Base-by-base conservation (phyloP, 2,888 invertebrate species). In the Dicyrtomina minuta region DNA sequence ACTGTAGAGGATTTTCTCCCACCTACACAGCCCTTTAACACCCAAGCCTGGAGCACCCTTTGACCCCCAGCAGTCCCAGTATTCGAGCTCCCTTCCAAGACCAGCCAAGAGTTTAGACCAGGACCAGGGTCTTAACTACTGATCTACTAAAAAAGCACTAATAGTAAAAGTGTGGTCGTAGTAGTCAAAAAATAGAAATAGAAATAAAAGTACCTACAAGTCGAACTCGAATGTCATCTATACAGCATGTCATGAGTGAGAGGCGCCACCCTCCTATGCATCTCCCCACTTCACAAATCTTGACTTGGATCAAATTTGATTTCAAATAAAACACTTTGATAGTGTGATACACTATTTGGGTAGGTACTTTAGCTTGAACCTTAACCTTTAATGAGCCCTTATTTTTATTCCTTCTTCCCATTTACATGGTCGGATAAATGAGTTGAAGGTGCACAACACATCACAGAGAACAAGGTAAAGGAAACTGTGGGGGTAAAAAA, bases 1-100 rank as follows among this genome's bases (percentile, higher is more conserved):
- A 33, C 33, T 33, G 8, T 33, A 3, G 33, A 33, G 33, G n/a
- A n/a, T n/a, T n/a, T 33, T 33, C 33, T 20, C 20, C 24, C 24
- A 53, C 20, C 51, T 17, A 13, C 51, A 13, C n/a, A 13, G 6
- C n/a, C 12, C n/a, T 51, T 6, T 43, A 60, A 60, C 60, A 44
- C 60, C 60, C 60, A 60, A 60, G 60, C 44, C 60, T 60, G 24
- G 44, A 61, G 61, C 61, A 61, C 61, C 61, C 60, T 61, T 61
- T 61, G 61, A 61, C 61, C 61, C 61, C 60, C 44, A 60, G 44
- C 24, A 60, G 60, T 60, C 26, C 22, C n/a, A n/a, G n/a, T n/a
- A n/a, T 13, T 5, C n/a, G 33, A 20, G 26, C 10, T 43, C 43
- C 13, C 13, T n/a, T n/a, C n/a, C n/a, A n/a, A n/a, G n/a, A n/a